Evolutionary conservation across 2,113 vertebrate genomes (phyloP), one percentile per base, ranked within the genome.

Genomic region (Sinocyclocheilus maitianheensis): DNA sequence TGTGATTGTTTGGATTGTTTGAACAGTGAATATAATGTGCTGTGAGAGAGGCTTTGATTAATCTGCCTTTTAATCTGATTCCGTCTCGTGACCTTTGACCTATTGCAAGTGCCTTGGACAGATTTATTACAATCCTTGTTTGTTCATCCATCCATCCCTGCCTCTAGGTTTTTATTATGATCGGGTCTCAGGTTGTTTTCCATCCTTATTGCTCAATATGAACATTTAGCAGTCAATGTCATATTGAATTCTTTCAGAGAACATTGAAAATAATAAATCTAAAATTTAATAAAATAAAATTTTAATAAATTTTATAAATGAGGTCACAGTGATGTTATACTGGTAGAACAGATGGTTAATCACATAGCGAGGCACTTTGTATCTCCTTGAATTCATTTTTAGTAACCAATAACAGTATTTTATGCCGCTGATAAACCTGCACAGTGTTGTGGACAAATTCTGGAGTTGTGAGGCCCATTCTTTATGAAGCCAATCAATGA

Each of bases 1-100:
- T 60, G 76, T 90, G 88, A 90, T 87, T 89, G 86, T 90, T 89
- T 89, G 88, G 24, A 72, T 82, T 20, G 89, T 88, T 83, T 88
- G 34, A 6, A 48, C 86, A 89, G 88, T 87, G 11, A 53, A 90
- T 88, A 75, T 89, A 87, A 84, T 77, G 60, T 76, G 58, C 74
- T 18, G 40, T 30, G 60, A 80, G 77, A 63, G 77, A 67, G 80
- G 87, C 71, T 55, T 77, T 81, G 78, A 85, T 88, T 88, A 82
- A 88, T 88, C 87, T 85, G 71, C 71, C 78, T 34, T 77, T 72
- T 85, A 85, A 88, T 85, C 77, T 88, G 46, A 88, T 85, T 81
- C 78, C 12, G 77, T 77, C 83, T 65, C 11, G 3, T 77, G 87
- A 85, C 69, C 83, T 71, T 63, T 85, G 83, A 43, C 46, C 72